phyloP scores from a whole-genome alignment of 1,140 invertebrate genomes.

The Chlorops oryzae region DNA sequence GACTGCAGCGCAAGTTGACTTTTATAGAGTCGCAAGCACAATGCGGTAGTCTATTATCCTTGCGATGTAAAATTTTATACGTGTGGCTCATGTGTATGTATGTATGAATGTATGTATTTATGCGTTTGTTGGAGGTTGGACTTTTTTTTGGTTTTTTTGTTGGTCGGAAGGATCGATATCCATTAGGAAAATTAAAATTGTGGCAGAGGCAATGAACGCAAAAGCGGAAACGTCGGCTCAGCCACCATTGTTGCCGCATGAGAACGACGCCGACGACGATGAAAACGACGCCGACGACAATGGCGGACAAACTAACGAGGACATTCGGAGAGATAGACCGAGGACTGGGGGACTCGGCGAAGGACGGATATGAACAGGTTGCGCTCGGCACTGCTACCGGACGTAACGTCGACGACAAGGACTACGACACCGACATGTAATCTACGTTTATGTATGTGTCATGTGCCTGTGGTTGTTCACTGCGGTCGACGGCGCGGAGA shows the following conservation, averaged over 20 bases:
- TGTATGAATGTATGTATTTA: conserved; percentile 24
- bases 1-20: conserved; percentile 38
- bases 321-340: conserved; percentile 4
- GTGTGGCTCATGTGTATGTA: conserved; percentile 11
- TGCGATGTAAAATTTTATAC: conserved; percentile 20
- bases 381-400: too few species aligned
- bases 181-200: conserved; percentile 49
- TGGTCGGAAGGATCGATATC: conserved; percentile 40
- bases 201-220: conserved; percentile 48
- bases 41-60: conserved; percentile 47
- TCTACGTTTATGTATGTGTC: too few species aligned
- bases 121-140: conserved; percentile 20
- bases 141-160: conserved; percentile 13
- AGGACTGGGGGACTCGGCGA: too few species aligned
- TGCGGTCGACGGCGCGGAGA: too few species aligned
- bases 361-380: too few species aligned
- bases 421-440: too few species aligned
- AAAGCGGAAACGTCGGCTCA: conserved; percentile 35
- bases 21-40: conserved; percentile 49
- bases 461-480: too few species aligned
- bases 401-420: too few species aligned
- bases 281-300: background rate
- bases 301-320: background rate
- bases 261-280: background rate
- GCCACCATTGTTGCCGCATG: conserved; percentile 6